phyloP scores from a whole-genome alignment of 37 sponge, comb jelly and placozoan species.

The Diacarnus erythraeanus region DNA sequence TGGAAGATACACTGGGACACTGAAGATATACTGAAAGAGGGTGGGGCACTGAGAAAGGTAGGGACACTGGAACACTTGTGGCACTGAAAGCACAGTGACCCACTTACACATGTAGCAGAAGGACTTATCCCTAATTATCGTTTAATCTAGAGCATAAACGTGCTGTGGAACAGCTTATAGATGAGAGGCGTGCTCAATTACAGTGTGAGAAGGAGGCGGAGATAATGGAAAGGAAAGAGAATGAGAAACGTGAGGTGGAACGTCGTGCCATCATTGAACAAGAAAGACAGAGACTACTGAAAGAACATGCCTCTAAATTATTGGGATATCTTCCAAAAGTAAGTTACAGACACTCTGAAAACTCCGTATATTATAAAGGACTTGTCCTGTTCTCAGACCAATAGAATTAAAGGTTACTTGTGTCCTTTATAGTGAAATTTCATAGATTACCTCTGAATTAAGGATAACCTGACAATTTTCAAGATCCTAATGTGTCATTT shows the following conservation, averaged over 20 bases:
- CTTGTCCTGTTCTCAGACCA: background rate
- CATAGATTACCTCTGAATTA: too few relatives aligned
- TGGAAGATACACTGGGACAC: too few relatives aligned
- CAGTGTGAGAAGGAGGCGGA: constrained; percentile 85
- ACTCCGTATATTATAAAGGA: too few relatives aligned
- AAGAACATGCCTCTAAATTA: constrained; percentile 90
- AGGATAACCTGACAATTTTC: too few relatives aligned
- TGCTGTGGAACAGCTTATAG: constrained; percentile 92
- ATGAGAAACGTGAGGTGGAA: constrained; percentile 56
- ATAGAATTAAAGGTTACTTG: background rate
- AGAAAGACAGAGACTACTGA: constrained; percentile 91
- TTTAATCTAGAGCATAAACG: constrained; percentile 77
- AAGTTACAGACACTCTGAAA: background rate
- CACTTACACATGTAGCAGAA: too few relatives aligned
- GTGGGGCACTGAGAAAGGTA: too few relatives aligned
- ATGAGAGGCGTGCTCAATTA: constrained; percentile 77
- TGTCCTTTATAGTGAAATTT: background rate
- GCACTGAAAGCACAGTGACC: too few relatives aligned
- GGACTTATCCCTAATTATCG: too few relatives aligned
- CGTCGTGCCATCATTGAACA: constrained; percentile 87
- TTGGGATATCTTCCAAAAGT: constrained; percentile 95
- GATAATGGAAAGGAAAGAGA: constrained; percentile 70
- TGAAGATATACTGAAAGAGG: background rate
- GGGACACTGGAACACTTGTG: too few relatives aligned
- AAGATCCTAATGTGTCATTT: background rate